These are phyloP conservation scores for Campylomormyrus tamandua DNA, from an alignment of 2,113 vertebrate species.

Conservation along the genomic window DNA sequence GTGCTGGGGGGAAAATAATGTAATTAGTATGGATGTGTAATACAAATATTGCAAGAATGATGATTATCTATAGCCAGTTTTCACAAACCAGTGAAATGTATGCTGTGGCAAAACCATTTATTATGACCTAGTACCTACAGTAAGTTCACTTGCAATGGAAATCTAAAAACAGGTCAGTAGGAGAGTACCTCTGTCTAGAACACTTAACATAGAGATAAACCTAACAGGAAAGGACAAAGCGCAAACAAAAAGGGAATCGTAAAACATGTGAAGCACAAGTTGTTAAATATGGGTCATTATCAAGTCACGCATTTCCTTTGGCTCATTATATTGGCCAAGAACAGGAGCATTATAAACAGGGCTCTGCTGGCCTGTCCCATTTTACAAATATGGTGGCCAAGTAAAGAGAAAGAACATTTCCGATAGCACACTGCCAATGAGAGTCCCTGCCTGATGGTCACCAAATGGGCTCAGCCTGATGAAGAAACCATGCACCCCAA, in stretches of 20 bases:
- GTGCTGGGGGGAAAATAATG: background rate
- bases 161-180: background rate
- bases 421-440: background rate
- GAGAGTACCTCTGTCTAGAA: background rate
- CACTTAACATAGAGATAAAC: background rate
- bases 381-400: background rate
- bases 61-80: background rate
- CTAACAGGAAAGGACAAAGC: background rate
- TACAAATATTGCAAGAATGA: background rate
- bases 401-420: background rate
- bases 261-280: background rate
- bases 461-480: background rate
- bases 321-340: background rate
- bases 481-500: background rate
- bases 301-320: background rate
- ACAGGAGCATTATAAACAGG: background rate
- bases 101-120: background rate
- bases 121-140: background rate
- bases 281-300: background rate
- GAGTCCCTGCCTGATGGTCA: background rate
- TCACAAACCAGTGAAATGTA: background rate
- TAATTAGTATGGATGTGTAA: background rate
- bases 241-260: background rate
- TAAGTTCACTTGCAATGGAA: background rate
- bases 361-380: background rate